Evolutionary conservation across 2,797 vertebrate species (phyloP), one percentile per base, ranked within the genome.

Genomic region (Syngnathus rostellatus): DNA sequence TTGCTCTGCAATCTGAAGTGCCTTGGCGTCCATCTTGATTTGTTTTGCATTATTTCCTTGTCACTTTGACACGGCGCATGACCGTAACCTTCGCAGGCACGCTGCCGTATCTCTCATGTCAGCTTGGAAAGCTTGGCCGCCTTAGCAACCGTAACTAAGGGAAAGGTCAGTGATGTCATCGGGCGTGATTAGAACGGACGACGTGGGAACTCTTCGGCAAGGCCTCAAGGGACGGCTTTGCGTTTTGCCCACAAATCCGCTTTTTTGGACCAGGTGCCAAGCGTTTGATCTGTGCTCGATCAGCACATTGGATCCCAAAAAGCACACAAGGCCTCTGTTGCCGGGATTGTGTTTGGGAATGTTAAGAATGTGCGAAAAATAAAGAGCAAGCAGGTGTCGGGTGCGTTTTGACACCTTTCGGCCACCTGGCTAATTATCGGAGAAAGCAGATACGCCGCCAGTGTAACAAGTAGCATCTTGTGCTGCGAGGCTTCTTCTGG

Each of bases 351-450:
- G 43, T 23, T 31, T 17, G 37, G 14, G 59, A 71, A 63, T 65
- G 50, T 10, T n/a, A 12, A 11, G 63, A 64, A 62, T 54, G 61
- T 11, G 21, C 5, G 1, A 48, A 40, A 8, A 68, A 6, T 9
- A 64, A 37, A 38, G 41, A 23, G 41, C 38, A 38, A 37, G 58
- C 37, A 8, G 39, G 60, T 50, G 53, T 39, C 40, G 23, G 41
- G 51, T 2, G 8, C n/a, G 21, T 70, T 63, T 65, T 66, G 10
- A 65, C 37, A 67, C 57, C 25, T 39, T 62, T 25, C 12, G 12
- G 21, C 5, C 48, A 68, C 48, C 54, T 69, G 67, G 68, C 62
- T 48, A 64, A 68, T 63, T 31, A 25, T 48, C 38, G 46, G n/a
- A 45, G 11, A 65, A 54, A n/a, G 48, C 46, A 9, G 45, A 19